Evolutionary conservation across 2,888 invertebrate species (phyloP).

Genomic region (Agrilus mali): DNA sequence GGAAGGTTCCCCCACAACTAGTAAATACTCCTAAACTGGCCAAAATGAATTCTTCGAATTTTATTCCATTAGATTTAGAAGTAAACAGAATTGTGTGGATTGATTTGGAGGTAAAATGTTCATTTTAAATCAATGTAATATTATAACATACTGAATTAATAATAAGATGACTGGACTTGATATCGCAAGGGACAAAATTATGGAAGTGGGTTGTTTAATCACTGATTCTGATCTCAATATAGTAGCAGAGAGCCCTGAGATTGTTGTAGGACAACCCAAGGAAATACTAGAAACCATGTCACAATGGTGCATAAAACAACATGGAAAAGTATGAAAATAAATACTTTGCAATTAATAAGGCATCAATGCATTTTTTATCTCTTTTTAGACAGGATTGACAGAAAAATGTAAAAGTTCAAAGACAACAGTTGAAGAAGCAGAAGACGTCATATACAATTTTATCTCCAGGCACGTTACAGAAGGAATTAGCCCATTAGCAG

Average conservation of each 20-base stretch:
- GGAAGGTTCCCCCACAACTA: too few species aligned
- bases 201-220: constrained; percentile 83
- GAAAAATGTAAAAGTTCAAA: constrained; percentile 58
- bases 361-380: constrained; percentile 7
- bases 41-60: too few species aligned
- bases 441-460: constrained; percentile 58
- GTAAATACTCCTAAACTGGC: too few species aligned
- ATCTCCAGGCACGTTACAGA: constrained; percentile 43
- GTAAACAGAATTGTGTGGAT: constrained; percentile 53
- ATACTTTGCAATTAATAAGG: constrained; percentile 1
- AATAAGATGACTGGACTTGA: constrained; percentile 81
- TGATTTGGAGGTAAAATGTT: constrained; percentile 48
- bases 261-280: constrained; percentile 69
- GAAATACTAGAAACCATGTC: constrained; percentile 62
- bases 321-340: constrained; percentile 49
- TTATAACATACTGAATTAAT: background rate
- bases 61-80: constrained; percentile 21
- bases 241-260: constrained; percentile 59
- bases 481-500: constrained; percentile 65
- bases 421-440: constrained; percentile 53
- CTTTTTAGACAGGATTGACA: constrained; percentile 65
- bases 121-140: constrained; percentile 1
- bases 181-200: constrained; percentile 58
- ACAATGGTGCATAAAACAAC: constrained; percentile 73
- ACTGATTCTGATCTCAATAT: constrained; percentile 71